Evolutionary conservation across 2,113 vertebrate species (phyloP).

Genomic region (Echinops telfairi): DNA sequence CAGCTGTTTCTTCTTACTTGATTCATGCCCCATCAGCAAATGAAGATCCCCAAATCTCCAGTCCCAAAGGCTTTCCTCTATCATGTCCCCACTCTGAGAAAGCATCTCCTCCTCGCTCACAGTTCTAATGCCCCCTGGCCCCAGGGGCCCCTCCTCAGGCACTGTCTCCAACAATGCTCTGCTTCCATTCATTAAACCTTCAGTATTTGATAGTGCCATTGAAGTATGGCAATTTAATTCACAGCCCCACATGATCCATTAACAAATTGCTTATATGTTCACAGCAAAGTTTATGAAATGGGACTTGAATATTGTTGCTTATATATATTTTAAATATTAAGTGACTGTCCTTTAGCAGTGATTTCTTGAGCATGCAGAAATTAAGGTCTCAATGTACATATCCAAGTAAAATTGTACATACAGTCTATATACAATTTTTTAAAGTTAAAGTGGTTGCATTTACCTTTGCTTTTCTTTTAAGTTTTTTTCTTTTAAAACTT

Average conservation of each 20-base stretch:
- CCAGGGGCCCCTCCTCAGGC: too few species aligned
- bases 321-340: constrained; percentile 29
- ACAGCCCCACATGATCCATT: constrained; percentile 39
- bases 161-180: too few species aligned
- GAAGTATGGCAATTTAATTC: not conserved
- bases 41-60: too few species aligned
- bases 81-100: too few species aligned
- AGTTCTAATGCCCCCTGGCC: too few species aligned
- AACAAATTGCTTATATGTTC: constrained; percentile 36
- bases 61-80: too few species aligned
- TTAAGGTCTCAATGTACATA: constrained; percentile 36
- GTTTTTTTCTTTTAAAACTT: not conserved
- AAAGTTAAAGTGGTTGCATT: constrained; percentile 30
- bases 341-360: not conserved
- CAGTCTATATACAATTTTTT: not conserved
- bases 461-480: constrained; percentile 16
- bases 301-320: constrained; percentile 48
- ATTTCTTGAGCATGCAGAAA: constrained; percentile 1
- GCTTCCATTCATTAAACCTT: too few species aligned
- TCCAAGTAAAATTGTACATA: constrained; percentile 28
- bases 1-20: too few species aligned
- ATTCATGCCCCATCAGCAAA: too few species aligned
- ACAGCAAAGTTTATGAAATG: constrained; percentile 47
- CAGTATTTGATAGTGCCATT: too few species aligned
- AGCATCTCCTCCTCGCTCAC: too few species aligned